phyloP scores from a whole-genome alignment of 2,113 vertebrate genomes.

The Carassius auratus region DNA sequence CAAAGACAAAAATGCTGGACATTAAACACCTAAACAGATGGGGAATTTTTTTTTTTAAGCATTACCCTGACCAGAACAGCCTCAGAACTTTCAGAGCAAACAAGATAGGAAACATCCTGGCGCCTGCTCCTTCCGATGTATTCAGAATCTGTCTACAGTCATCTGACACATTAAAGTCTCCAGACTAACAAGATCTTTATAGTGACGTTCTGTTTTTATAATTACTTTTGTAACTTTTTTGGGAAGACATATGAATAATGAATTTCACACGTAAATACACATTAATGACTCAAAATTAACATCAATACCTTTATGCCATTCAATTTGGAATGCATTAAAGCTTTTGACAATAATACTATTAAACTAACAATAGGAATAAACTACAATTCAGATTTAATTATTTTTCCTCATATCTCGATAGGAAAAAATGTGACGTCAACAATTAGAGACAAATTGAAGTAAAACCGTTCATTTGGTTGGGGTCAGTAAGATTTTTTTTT shows the following conservation, averaged over 20 bases:
- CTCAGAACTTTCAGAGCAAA: not conserved
- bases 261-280: too few species aligned
- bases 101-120: not conserved
- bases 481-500: not conserved
- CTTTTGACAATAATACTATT: not conserved
- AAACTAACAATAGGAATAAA: not conserved
- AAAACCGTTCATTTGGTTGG: not conserved
- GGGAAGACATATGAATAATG: not conserved
- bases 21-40: not conserved
- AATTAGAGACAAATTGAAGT: too few species aligned
- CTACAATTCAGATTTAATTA: too few species aligned
- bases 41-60: not conserved
- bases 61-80: not conserved
- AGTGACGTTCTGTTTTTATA: not conserved
- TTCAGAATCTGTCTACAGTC: not conserved
- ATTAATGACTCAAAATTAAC: too few species aligned
- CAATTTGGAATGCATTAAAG: not conserved
- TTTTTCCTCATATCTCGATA: not conserved
- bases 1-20: not conserved
- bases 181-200: not conserved
- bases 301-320: not conserved
- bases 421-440: not conserved
- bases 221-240: not conserved
- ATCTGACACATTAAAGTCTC: not conserved
- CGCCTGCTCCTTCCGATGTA: not conserved